Evolutionary conservation across 2,888 invertebrate species (phyloP), one percentile per base, ranked within the genome.

Genomic region (Dione vanillae): DNA sequence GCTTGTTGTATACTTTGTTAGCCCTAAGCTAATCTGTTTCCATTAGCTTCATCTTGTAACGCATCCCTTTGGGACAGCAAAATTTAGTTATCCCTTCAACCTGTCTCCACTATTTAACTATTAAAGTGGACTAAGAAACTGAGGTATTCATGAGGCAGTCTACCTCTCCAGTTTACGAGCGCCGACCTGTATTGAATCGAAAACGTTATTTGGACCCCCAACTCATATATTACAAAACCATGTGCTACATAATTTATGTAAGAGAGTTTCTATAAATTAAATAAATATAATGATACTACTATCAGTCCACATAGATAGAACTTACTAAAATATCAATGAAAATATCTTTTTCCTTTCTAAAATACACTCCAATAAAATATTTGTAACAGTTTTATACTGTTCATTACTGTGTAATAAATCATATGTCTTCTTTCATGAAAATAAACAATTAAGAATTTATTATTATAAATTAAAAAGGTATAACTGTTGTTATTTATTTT

Each of bases 71-170:
- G 74, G 72, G 73, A 75, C 71, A 75, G 73, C 76, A 71, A 75
- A 82, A 79, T 81, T 82, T 72, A 72, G 65, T 80, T 72, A 70
- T 70, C 82, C 83, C 76, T 81, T 82, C 83, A 80, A 49, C 67
- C 81, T 79, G 81, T 80, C 82, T 82, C 78, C 75, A 81, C 88
- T 90, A 85, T 90, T 91, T 91, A 91, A 91, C 87, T 90, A 91
- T 91, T 91, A 88, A 92, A 87, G 83, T 81, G 83, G 84, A 82
- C 85, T 83, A 74, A 77, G 75, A 74, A 73, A 83, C 87, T 92
- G 89, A 90, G 88, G 85, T 91, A 92, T 92, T 92, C 92, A 92
- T 92, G 92, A 89, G 86, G 80, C 87, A 87, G 87, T 88, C 88
- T 86, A 85, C 85, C 81, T 83, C 84, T 84, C 85, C 82, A 83